Conservation (phyloP, 2,113 vertebrate genomes). For the Leptosomus discolor region DNA sequence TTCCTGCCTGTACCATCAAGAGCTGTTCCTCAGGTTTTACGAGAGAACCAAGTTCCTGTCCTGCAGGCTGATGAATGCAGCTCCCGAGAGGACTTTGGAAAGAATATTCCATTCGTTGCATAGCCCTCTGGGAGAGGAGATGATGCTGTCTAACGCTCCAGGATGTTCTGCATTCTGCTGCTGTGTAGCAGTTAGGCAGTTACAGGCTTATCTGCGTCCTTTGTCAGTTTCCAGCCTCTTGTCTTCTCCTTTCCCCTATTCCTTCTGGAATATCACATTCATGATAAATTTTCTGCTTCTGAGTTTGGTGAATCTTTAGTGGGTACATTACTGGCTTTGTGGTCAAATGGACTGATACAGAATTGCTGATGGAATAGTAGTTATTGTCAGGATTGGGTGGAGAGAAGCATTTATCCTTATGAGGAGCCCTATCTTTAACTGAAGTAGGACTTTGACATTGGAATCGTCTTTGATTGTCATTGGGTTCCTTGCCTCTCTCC, state of each 20-base stretch:
- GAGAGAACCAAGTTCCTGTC: background rate
- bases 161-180: background rate
- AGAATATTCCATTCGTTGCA: background rate
- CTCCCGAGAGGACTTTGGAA: rapidly evolving
- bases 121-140: background rate
- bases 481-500: background rate
- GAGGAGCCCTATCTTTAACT: background rate
- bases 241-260: background rate
- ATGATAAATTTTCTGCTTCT: background rate
- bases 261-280: background rate
- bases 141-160: background rate
- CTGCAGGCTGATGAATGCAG: background rate
- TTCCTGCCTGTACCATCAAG: background rate
- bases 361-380: background rate
- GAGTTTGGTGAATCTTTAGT: background rate
- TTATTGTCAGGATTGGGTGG: background rate
- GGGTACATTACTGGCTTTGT: background rate
- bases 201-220: background rate
- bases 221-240: background rate
- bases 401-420: background rate
- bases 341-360: background rate
- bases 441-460: background rate
- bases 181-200: background rate
- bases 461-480: background rate
- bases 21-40: background rate